phyloP scores from a whole-genome alignment of 2,113 vertebrate species.

The Syngnathus typhle region DNA sequence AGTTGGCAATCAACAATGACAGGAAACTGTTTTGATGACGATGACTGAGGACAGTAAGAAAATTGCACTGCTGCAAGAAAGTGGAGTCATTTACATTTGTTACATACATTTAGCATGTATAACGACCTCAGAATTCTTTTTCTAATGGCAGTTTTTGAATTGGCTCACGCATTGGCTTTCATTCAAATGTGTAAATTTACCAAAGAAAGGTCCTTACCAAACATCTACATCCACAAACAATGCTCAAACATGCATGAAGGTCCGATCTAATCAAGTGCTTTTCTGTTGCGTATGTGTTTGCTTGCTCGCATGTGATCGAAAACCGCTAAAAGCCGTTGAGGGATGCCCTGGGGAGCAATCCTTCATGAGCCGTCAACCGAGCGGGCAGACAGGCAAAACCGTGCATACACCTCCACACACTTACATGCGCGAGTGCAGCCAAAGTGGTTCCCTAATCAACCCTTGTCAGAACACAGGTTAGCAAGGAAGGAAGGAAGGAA shows the following conservation, averaged over 20 bases:
- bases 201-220: neutral
- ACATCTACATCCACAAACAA: conserved; percentile 8
- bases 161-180: neutral
- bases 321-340: conserved; percentile 66
- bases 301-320: conserved; percentile 42
- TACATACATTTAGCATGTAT: too few species aligned
- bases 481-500: conserved; percentile 28
- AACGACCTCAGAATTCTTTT: neutral
- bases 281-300: conserved; percentile 25
- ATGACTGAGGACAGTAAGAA: neutral
- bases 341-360: conserved; percentile 59
- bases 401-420: conserved; percentile 33
- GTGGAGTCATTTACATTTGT: neutral
- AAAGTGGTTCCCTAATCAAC: conserved; percentile 65
- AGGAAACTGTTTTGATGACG: neutral
- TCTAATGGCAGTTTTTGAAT: neutral
- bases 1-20: too few species aligned
- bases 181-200: neutral
- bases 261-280: conserved; percentile 32
- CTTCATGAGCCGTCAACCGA: conserved; percentile 64
- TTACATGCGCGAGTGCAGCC: conserved; percentile 52
- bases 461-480: conserved; percentile 64
- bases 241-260: conserved; percentile 8
- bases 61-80: neutral
- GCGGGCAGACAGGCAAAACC: conserved; percentile 54